These are phyloP conservation scores for Trachelus troglodyta DNA, from an alignment of 2,888 invertebrate genomes.

Conservation along the genomic window DNA sequence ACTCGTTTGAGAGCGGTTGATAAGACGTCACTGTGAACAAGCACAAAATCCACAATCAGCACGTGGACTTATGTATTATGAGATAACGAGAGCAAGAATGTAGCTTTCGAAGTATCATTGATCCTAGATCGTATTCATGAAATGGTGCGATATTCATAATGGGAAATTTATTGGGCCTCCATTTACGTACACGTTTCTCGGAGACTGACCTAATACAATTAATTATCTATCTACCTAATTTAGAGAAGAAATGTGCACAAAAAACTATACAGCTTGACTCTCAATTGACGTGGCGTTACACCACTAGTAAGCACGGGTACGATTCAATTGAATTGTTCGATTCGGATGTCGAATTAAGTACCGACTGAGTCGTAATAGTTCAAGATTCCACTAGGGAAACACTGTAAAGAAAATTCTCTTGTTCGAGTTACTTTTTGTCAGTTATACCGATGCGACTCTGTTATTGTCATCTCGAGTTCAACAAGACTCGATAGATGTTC, in stretches of 20 bases:
- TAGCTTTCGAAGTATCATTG: background rate
- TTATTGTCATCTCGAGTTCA: background rate
- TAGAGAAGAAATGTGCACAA: background rate
- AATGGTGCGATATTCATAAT: background rate
- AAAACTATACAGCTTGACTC: background rate
- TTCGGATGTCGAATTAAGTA: constrained; percentile 28
- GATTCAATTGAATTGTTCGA: constrained; percentile 16
- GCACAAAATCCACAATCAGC: background rate
- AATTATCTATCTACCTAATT: background rate
- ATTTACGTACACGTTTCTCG: background rate
- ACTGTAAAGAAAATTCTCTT: background rate
- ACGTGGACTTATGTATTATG: background rate
- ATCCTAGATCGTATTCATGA: background rate
- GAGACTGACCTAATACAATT: background rate
- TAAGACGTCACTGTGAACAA: background rate
- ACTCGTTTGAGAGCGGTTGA: constrained; percentile 70
- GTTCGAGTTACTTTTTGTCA: background rate
- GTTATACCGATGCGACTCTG: background rate
- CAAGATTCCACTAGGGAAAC: no score
- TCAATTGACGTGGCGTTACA: background rate
- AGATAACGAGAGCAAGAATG: background rate
- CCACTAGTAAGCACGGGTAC: background rate
- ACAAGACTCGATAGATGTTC: background rate
- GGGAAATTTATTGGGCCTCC: background rate
- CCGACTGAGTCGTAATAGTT: constrained; percentile 30